phyloP scores from a whole-genome alignment of 1,140 invertebrate species.

The Tigriopus japonicus region DNA sequence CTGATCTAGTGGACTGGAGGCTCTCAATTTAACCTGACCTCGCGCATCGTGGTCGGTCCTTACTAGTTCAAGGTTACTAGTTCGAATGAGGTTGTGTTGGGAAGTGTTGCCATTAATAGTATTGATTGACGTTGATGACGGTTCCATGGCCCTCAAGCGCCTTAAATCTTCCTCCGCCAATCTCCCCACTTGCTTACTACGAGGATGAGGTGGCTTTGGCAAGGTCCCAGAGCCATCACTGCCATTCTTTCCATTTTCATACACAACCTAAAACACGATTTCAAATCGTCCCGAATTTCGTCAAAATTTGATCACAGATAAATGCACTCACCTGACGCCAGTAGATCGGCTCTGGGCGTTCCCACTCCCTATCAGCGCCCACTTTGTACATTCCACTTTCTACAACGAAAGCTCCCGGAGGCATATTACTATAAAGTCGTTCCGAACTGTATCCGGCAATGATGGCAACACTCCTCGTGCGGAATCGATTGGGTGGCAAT shows the following conservation, averaged over 20 bases:
- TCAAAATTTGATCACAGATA: neutral
- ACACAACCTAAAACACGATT: neutral
- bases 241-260: neutral
- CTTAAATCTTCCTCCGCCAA: neutral
- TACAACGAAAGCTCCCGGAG: conserved; percentile 14
- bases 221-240: conserved; percentile 9
- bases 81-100: neutral
- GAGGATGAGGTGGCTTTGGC: neutral
- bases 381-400: conserved; percentile 15
- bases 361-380: conserved; percentile 12
- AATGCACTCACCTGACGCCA: conserved; percentile 10
- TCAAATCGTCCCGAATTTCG: too few relatives aligned
- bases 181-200: neutral
- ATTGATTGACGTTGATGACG: too few relatives aligned
- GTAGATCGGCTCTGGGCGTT: conserved; percentile 12
- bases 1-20: neutral
- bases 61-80: neutral
- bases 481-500: conserved; percentile 10
- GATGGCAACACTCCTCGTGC: conserved; percentile 12
- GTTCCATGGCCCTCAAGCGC: neutral
- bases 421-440: conserved; percentile 11
- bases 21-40: neutral
- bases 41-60: neutral
- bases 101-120: too few relatives aligned
- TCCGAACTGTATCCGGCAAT: conserved; percentile 12